Evolutionary conservation across 1,140 invertebrate species (phyloP).

Genomic region (Drosophila insularis): DNA sequence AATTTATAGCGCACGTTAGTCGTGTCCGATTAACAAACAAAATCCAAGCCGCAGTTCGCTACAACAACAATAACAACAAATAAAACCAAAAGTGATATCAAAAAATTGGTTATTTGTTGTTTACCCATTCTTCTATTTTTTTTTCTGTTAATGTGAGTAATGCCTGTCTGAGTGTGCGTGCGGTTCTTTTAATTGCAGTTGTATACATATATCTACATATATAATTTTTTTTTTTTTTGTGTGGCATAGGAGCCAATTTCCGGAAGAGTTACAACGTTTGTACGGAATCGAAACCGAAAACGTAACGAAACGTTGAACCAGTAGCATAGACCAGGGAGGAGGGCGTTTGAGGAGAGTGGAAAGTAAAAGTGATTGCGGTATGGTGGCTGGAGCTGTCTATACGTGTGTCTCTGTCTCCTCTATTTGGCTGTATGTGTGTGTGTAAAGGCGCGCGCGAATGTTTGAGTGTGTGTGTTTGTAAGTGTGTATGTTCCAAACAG

Average conservation of each 20-base stretch:
- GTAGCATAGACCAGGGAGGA: neutral
- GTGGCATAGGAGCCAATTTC: neutral
- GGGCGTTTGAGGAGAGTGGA: conserved; percentile 32
- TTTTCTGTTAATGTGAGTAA: neutral
- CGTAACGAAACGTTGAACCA: neutral
- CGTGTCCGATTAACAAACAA: conserved; percentile 4
- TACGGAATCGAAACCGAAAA: conserved; percentile 10
- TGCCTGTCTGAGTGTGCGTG: neutral
- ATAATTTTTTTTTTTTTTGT: neutral
- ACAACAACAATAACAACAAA: conserved; percentile 5
- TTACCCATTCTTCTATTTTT: conserved; percentile 1
- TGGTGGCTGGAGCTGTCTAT: conserved; percentile 31
- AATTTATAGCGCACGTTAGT: conserved; percentile 1
- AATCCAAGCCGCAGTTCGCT: conserved; percentile 4
- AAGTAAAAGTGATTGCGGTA: conserved; percentile 68
- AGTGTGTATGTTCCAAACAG: conserved; percentile 6
- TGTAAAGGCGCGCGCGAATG: conserved; percentile 46
- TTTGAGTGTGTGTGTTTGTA: conserved; percentile 39
- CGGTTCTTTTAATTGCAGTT: neutral
- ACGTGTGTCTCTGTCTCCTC: conserved; percentile 29
- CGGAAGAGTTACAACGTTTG: conserved; percentile 15
- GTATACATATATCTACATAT: neutral
- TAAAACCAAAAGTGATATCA: conserved; percentile 7
- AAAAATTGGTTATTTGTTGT: conserved; percentile 9
- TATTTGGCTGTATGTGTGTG: conserved; percentile 34